Conservation (phyloP, 2,888 invertebrate species). For the Rugalucina vietnamica region DNA sequence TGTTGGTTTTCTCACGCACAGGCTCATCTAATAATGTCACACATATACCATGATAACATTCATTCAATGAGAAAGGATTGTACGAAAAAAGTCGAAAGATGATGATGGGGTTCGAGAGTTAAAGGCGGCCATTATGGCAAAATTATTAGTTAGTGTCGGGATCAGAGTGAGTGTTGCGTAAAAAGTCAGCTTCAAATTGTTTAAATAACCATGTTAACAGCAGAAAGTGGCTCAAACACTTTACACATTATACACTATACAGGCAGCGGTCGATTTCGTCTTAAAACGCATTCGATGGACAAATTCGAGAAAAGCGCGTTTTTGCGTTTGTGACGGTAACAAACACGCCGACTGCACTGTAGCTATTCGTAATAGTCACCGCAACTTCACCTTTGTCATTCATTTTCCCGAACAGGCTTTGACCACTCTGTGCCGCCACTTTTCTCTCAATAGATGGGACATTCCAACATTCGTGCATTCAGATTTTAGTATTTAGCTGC, state of each 20-base stretch:
- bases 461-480: not conserved
- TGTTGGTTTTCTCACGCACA: not conserved
- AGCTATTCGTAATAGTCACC: not conserved
- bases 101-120: not conserved
- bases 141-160: not conserved
- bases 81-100: not conserved
- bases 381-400: not conserved
- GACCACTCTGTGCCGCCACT: not conserved
- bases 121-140: not conserved
- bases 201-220: not conserved
- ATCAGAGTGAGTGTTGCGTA: not conserved
- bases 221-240: not conserved
- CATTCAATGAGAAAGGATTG: constrained; percentile 5
- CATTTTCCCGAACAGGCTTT: not conserved
- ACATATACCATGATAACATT: too few relatives aligned
- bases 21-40: not conserved
- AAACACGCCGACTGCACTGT: too few relatives aligned
- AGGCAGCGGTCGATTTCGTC: not conserved
- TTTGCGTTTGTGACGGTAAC: not conserved
- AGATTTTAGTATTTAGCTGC: not conserved
- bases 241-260: not conserved
- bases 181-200: not conserved
- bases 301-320: not conserved
- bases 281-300: not conserved
- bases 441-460: constrained; percentile 1